A percentile compares a stretch with the other conserved stretches of the same genome.
These are phyloP conservation scores for Itoplectis maculator DNA, from an alignment of 2,888 invertebrate species.

Conservation along the genomic window DNA sequence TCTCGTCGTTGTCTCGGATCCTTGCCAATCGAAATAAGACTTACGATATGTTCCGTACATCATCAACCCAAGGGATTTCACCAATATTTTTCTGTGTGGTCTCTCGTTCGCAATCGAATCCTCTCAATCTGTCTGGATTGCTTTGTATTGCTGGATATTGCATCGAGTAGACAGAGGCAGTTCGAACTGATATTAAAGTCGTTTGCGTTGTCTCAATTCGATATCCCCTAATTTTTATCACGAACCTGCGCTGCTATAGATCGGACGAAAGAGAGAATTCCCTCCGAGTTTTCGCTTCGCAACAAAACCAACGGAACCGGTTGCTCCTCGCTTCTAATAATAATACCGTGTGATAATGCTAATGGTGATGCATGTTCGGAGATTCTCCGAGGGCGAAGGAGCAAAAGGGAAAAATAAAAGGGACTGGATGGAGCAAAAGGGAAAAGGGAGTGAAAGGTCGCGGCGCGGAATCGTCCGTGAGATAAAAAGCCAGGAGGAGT, in stretches of 20 bases:
- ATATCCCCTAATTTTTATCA: no score
- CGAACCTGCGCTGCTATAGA: no score
- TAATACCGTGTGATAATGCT: slow-evolving; percentile 59
- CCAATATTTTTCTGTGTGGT: background rate
- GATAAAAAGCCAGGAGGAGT: slow-evolving; percentile 44
- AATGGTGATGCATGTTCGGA: slow-evolving; percentile 56
- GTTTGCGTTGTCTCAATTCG: slow-evolving; percentile 27
- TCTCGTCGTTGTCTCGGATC: slow-evolving; percentile 59
- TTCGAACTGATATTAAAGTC: slow-evolving; percentile 55
- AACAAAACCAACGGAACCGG: slow-evolving; percentile 44
- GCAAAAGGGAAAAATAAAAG: slow-evolving; percentile 17
- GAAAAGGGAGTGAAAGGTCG: slow-evolving; percentile 24
- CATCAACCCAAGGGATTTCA: background rate
- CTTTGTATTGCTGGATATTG: slow-evolving; percentile 17
- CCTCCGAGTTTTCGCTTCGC: background rate
- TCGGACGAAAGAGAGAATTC: background rate
- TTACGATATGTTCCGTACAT: slow-evolving; percentile 35
- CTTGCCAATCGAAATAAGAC: slow-evolving; percentile 60
- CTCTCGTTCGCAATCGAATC: background rate
- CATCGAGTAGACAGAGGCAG: slow-evolving; percentile 55
- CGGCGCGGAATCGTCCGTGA: slow-evolving; percentile 6
- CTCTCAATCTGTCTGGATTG: slow-evolving; percentile 26
- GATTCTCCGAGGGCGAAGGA: background rate
- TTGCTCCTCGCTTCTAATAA: slow-evolving; percentile 44
- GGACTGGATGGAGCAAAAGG: background rate